Evolutionary conservation across 2,888 invertebrate species (phyloP).

Genomic region (Heliconius hortense): DNA sequence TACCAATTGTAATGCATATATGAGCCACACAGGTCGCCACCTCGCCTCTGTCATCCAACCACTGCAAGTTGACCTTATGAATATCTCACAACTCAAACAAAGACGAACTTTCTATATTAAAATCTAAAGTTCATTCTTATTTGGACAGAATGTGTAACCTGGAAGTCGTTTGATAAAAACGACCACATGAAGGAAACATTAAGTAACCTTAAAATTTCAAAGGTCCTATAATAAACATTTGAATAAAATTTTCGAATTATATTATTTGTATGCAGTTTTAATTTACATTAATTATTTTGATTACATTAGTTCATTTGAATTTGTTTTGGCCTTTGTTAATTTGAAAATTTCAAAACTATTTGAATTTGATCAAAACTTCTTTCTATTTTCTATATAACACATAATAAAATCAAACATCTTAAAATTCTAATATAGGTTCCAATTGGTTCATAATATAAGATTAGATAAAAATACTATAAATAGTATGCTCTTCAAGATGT

Average conservation of each 20-base stretch:
- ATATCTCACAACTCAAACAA: conserved; percentile 43
- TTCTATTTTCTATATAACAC: neutral
- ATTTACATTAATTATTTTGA: neutral
- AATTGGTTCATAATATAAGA: neutral
- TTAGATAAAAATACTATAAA: conserved; percentile 11
- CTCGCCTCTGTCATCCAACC: conserved; percentile 57
- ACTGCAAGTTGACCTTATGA: conserved; percentile 52
- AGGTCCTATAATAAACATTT: conserved; percentile 47
- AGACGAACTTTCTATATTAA: conserved; percentile 37
- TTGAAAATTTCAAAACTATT: neutral
- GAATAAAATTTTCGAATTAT: conserved; percentile 1
- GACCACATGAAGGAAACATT: conserved; percentile 56
- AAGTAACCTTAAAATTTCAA: conserved; percentile 67
- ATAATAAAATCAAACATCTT: neutral
- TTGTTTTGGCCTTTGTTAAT: neutral
- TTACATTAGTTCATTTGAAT: neutral
- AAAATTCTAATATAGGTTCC: neutral
- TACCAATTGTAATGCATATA: conserved; percentile 78
- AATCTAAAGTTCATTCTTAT: conserved; percentile 50
- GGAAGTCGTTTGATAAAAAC: conserved; percentile 39
- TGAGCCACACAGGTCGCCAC: conserved; percentile 66
- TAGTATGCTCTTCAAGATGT: neutral
- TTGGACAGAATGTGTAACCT: conserved; percentile 52
- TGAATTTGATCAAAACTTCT: neutral
- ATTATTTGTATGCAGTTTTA: neutral